Percentiles rank a stretch among this genome's conserved stretches.
Conservation (phyloP, 1,140 invertebrate genomes). For the Bombus cullumanus region DNA sequence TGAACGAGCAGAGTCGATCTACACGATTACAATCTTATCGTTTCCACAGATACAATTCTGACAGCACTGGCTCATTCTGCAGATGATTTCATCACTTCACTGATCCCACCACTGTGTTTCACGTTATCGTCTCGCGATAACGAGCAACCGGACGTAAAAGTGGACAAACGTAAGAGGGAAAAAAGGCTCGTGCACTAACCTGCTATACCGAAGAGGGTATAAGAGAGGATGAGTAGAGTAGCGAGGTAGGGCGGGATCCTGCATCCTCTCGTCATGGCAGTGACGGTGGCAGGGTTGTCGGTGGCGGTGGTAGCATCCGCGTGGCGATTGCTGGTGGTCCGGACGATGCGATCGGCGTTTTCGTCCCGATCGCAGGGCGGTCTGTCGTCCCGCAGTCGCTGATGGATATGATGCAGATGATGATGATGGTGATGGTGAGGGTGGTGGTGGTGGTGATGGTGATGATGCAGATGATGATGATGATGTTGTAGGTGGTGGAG, state of each 20-base stretch:
- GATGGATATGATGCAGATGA: slow-evolving; percentile 37
- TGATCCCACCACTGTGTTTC: background rate
- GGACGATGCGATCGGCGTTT: slow-evolving; percentile 26
- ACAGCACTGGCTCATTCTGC: background rate
- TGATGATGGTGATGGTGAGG: slow-evolving; percentile 14
- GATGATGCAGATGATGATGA: slow-evolving; percentile 10
- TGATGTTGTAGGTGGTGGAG: slow-evolving; percentile 26
- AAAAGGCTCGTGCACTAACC: slow-evolving; percentile 67
- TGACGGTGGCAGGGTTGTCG: slow-evolving; percentile 54
- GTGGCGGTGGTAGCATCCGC: slow-evolving; percentile 20
- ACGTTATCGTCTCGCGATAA: background rate
- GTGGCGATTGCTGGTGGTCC: slow-evolving; percentile 32
- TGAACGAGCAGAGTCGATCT: background rate
- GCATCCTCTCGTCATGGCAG: slow-evolving; percentile 70
- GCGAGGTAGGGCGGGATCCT: slow-evolving; percentile 78
- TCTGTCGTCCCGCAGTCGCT: slow-evolving; percentile 49
- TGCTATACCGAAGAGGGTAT: slow-evolving; percentile 78
- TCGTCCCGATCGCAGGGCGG: slow-evolving; percentile 31
- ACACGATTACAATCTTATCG: background rate
- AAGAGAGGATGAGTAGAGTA: slow-evolving; percentile 77
- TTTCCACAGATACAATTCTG: background rate
- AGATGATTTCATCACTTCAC: background rate
- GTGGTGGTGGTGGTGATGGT: slow-evolving; percentile 26
- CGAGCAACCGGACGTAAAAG: no score
- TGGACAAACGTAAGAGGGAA: background rate